A percentile compares a stretch with the other conserved stretches of the same genome.
These are phyloP conservation scores for Parthenolecanium corni DNA, from an alignment of 2,888 invertebrate genomes.

Conservation along the genomic window DNA sequence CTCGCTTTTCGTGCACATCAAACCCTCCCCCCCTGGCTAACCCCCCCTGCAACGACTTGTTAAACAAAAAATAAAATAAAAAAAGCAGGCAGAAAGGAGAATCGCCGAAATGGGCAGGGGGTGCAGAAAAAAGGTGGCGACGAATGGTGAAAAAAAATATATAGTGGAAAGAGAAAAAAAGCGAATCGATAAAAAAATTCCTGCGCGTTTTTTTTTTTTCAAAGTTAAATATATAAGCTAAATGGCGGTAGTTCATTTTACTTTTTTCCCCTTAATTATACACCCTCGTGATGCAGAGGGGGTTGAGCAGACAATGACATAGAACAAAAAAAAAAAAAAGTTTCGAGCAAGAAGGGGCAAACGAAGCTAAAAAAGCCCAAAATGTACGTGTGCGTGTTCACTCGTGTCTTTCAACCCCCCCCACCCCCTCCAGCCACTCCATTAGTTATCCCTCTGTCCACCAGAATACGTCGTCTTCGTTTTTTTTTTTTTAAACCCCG, in stretches of 20 bases:
- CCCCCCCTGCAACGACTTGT: slow-evolving; percentile 22
- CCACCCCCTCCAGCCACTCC: slow-evolving; percentile 27
- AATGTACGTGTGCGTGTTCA: slow-evolving; percentile 10
- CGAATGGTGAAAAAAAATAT: no score
- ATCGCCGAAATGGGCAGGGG: no score
- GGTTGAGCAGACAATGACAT: no score
- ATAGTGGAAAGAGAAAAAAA: slow-evolving; percentile 31
- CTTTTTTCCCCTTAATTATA: slow-evolving; percentile 30
- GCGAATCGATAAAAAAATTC: slow-evolving; percentile 37
- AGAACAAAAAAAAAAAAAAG: no score
- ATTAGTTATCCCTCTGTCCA: neutral
- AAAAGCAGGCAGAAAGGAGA: no score
- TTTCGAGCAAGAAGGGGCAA: no score
- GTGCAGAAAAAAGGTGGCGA: no score
- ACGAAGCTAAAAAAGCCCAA: neutral
- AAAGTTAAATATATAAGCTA: slow-evolving; percentile 27
- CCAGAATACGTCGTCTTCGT: neutral
- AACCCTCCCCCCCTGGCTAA: neutral
- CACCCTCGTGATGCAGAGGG: slow-evolving; percentile 21
- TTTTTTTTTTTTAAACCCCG: neutral
- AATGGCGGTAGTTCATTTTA: slow-evolving; percentile 29
- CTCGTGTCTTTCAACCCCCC: slow-evolving; percentile 29
- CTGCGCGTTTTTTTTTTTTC: slow-evolving; percentile 36
- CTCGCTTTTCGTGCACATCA: slow-evolving; percentile 8
- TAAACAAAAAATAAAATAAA: slow-evolving; percentile 28